These are phyloP conservation scores for Trematomus bernacchii DNA, from an alignment of 2,797 vertebrate genomes.

Conservation along the genomic window DNA sequence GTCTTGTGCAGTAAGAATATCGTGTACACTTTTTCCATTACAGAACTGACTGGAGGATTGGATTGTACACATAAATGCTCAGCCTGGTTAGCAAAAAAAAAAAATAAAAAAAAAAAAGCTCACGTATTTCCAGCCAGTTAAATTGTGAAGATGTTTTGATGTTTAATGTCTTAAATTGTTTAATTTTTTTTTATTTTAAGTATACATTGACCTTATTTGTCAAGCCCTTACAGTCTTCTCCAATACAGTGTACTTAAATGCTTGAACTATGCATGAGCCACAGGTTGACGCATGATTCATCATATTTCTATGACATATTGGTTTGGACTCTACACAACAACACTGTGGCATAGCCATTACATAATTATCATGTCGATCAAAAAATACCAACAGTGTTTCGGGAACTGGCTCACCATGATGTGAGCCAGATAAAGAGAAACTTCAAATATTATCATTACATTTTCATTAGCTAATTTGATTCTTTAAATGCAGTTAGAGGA, in stretches of 20 bases:
- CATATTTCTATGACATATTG: conserved; percentile 22
- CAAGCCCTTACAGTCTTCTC: not conserved
- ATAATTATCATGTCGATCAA: conserved; percentile 46
- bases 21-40: conserved; percentile 32
- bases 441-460: not conserved
- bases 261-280: conserved; percentile 5
- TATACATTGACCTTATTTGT: conserved; percentile 1
- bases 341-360: conserved; percentile 41
- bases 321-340: conserved; percentile 38
- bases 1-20: conserved; percentile 34
- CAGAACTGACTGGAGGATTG: conserved; percentile 37
- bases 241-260: conserved; percentile 3
- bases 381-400: conserved; percentile 38
- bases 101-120: no score
- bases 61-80: conserved; percentile 21
- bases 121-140: conserved; percentile 1
- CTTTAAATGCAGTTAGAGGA: not conserved
- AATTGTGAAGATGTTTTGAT: conserved; percentile 16
- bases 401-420: not conserved
- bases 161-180: conserved; percentile 25
- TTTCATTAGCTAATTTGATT: not conserved
- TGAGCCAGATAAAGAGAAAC: not conserved
- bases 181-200: conserved; percentile 4
- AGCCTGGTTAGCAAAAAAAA: not conserved
- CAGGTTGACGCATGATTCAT: not conserved